Evolutionary conservation across 2,113 vertebrate species (phyloP).

Genomic region (Passer domesticus): DNA sequence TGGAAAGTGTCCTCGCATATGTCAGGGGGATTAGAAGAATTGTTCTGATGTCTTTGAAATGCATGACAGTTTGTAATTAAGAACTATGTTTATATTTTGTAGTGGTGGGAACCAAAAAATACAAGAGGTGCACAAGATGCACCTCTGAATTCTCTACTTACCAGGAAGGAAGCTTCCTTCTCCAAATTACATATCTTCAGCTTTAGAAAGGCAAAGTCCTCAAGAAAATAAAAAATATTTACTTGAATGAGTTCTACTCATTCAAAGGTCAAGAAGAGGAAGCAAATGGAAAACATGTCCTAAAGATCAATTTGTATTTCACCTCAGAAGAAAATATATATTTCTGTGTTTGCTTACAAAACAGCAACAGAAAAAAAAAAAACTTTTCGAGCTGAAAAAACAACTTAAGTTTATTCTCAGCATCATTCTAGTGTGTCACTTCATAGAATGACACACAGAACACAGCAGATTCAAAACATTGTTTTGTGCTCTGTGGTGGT

Average conservation of each 20-base stretch:
- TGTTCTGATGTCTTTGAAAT: not conserved
- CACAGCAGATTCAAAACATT: not conserved
- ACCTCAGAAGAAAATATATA: not conserved
- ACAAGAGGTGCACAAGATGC: not conserved
- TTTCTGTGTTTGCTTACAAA: not conserved
- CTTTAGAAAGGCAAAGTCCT: not conserved
- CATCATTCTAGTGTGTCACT: not conserved
- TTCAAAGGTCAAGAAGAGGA: not conserved
- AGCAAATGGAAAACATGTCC: not conserved
- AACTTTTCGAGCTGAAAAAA: not conserved
- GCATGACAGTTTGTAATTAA: not conserved
- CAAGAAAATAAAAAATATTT: not conserved
- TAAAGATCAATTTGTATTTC: not conserved
- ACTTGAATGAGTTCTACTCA: not conserved
- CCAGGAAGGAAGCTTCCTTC: not conserved
- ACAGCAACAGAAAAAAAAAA: not conserved
- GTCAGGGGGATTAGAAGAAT: not conserved
- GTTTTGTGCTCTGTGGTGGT: not conserved
- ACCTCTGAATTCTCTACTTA: not conserved
- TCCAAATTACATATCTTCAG: not conserved
- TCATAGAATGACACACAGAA: not conserved
- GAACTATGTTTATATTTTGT: not conserved
- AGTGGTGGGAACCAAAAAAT: not conserved
- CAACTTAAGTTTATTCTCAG: not conserved
- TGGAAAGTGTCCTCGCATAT: not conserved